Conservation (phyloP, 2,113 vertebrate genomes). For the Semicossyphus pulcher region DNA sequence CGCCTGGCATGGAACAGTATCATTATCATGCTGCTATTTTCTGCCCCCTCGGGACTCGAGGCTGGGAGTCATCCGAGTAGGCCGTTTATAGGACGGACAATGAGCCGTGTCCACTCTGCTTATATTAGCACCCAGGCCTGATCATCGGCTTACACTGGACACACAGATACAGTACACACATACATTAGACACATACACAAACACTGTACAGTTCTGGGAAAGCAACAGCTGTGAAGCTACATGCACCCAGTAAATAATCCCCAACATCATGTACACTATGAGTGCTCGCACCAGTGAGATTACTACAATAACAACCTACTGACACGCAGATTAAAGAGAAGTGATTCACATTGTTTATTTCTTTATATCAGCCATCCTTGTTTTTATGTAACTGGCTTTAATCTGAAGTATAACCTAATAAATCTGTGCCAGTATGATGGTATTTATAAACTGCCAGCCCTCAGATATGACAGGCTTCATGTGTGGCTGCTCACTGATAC, state of each 20-base stretch:
- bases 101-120: constrained; percentile 62
- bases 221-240: constrained; percentile 17
- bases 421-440: constrained; percentile 11
- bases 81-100: constrained; percentile 66
- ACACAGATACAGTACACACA: neutral
- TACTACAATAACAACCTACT: neutral
- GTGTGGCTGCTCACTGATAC: constrained; percentile 19
- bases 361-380: neutral
- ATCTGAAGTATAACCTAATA: constrained; percentile 15
- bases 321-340: neutral
- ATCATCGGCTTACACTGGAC: constrained; percentile 18
- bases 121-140: constrained; percentile 45
- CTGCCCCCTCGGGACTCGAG: constrained; percentile 30
- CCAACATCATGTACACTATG: constrained; percentile 21
- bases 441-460: constrained; percentile 48
- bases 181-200: neutral
- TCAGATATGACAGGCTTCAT: constrained; percentile 37
- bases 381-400: neutral
- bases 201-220: neutral
- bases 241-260: constrained; percentile 16
- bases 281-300: neutral
- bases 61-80: constrained; percentile 32
- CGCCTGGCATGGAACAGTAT: constrained; percentile 51
- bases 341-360: neutral
- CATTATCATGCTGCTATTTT: constrained; percentile 70